Evolutionary conservation across 2,888 invertebrate species (phyloP).

Genomic region (Synanthedon andrenaeformis): DNA sequence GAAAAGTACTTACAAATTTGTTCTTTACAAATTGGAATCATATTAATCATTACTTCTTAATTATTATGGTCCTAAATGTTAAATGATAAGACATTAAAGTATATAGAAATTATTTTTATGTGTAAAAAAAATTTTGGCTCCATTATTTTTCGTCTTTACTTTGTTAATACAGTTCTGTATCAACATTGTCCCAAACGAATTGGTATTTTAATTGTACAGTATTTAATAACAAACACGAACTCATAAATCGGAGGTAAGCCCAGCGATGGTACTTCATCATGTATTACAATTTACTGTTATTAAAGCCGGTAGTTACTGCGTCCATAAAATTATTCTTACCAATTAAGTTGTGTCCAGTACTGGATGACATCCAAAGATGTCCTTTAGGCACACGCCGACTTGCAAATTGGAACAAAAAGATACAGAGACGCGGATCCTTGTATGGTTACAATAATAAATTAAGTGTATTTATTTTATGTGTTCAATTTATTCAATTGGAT

Average conservation of each 20-base stretch:
- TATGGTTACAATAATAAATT: conserved; percentile 11
- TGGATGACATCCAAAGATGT: conserved; percentile 38
- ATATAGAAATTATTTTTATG: no score
- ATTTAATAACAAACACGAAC: not conserved
- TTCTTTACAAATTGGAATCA: no score
- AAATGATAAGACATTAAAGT: no score
- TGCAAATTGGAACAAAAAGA: conserved; percentile 21
- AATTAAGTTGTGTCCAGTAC: conserved; percentile 30
- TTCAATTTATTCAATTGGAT: conserved; percentile 4
- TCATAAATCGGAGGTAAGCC: not conserved
- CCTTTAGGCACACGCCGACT: conserved; percentile 37
- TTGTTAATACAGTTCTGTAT: not conserved
- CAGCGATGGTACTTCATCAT: conserved; percentile 20
- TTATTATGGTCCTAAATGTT: no score
- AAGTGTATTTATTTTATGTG: conserved; percentile 11
- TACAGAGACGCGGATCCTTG: conserved; percentile 13
- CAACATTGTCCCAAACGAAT: not conserved
- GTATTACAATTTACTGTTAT: conserved; percentile 26
- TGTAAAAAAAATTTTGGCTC: no score
- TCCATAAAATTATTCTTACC: conserved; percentile 36
- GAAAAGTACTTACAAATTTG: no score
- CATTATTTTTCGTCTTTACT: no score
- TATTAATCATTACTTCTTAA: no score
- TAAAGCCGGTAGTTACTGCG: conserved; percentile 5
- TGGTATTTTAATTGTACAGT: not conserved